Percentiles rank a stretch among this genome's conserved stretches.
phyloP scores from a whole-genome alignment of 2,797 vertebrate genomes.

The Margarornis squamiger region DNA sequence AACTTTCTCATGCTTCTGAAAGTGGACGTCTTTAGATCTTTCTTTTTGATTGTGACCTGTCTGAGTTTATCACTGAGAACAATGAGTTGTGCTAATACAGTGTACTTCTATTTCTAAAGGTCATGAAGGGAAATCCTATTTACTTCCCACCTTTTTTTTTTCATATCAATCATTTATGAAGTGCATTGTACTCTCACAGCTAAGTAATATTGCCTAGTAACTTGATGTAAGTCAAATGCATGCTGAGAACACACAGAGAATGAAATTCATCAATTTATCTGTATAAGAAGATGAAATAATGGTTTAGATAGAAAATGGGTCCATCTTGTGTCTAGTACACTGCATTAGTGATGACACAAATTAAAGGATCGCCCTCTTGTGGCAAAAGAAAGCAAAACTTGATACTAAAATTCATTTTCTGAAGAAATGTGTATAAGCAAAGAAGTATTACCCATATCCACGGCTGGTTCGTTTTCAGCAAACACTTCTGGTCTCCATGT shows the following conservation, averaged over 20 bases:
- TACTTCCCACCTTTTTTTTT: not conserved
- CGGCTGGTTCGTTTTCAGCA: not conserved
- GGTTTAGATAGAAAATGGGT: not conserved
- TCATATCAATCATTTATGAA: not conserved
- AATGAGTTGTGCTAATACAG: not conserved
- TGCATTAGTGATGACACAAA: not conserved
- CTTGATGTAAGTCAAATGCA: conserved; percentile 23
- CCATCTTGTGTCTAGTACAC: not conserved
- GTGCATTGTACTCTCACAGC: not conserved
- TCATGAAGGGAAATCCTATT: not conserved
- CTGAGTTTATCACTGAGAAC: conserved; percentile 22
- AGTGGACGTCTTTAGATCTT: not conserved
- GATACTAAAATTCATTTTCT: not conserved
- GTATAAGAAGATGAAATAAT: not conserved
- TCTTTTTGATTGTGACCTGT: conserved; percentile 26
- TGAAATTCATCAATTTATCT: not conserved
- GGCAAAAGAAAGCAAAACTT: not conserved
- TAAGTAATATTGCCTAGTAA: conserved; percentile 8
- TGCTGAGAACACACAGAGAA: conserved; percentile 23
- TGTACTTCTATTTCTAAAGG: conserved; percentile 25
- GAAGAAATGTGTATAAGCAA: not conserved
- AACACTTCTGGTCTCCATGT: not conserved
- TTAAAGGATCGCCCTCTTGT: conserved; percentile 66
- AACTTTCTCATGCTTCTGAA: conserved; percentile 44
- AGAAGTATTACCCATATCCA: not conserved